Percentiles rank a stretch among this genome's conserved stretches.
Evolutionary conservation across 2,888 invertebrate genomes (phyloP).

Genomic region (Volucella inflata): DNA sequence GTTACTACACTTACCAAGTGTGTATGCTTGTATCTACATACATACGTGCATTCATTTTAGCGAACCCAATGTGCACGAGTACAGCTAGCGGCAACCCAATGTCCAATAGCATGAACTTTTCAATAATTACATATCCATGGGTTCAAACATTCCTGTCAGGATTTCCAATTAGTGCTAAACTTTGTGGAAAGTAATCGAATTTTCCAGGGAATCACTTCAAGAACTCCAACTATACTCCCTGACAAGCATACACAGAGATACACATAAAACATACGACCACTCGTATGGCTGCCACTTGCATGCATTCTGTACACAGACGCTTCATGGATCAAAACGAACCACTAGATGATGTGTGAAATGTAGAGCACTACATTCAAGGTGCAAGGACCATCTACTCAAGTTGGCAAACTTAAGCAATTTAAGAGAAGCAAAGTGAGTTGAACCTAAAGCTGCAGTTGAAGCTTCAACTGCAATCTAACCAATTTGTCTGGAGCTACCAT

Average conservation of each 20-base stretch:
- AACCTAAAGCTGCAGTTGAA: constrained; percentile 57
- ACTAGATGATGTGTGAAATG: constrained; percentile 57
- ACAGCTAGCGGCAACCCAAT: constrained; percentile 25
- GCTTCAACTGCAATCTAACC: constrained; percentile 69
- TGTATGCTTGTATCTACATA: constrained; percentile 1
- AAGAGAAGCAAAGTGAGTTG: constrained; percentile 72
- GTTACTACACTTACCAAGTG: neutral
- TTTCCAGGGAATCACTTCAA: constrained; percentile 71
- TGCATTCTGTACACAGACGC: constrained; percentile 26
- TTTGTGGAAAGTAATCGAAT: constrained; percentile 78
- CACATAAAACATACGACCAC: neutral
- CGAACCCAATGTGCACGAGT: constrained; percentile 19
- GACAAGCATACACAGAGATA: neutral
- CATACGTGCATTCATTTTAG: constrained; percentile 12
- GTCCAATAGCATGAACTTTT: constrained; percentile 73
- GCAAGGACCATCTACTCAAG: constrained; percentile 60
- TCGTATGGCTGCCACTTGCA: constrained; percentile 41
- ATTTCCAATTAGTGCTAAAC: constrained; percentile 78
- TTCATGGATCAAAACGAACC: constrained; percentile 65
- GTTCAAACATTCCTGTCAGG: constrained; percentile 77
- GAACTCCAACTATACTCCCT: constrained; percentile 60
- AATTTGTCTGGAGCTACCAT: constrained; percentile 53
- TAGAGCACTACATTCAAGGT: constrained; percentile 35
- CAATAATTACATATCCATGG: constrained; percentile 76
- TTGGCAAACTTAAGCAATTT: constrained; percentile 74